Conservation (phyloP, 2,888 invertebrate species). For the Dryadula phaetusa region DNA sequence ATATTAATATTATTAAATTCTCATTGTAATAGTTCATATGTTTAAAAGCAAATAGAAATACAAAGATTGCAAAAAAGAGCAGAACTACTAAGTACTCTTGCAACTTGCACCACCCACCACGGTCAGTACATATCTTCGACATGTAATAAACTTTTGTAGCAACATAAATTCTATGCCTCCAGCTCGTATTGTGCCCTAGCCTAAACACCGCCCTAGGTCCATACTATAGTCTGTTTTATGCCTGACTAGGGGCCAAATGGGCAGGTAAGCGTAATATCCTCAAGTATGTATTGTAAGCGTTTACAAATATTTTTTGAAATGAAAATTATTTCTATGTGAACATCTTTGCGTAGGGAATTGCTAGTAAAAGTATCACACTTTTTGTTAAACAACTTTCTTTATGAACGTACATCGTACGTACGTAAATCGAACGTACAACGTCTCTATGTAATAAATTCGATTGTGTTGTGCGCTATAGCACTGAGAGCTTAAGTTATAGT, state of each 20-base stretch:
- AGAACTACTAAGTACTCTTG: background rate
- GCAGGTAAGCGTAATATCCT: constrained; percentile 26
- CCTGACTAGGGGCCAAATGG: constrained; percentile 43
- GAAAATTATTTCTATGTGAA: constrained; percentile 28
- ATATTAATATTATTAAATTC: background rate
- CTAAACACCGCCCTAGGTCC: constrained; percentile 50
- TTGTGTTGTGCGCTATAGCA: background rate
- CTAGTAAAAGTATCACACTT: constrained; percentile 24
- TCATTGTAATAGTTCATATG: background rate
- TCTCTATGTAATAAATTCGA: constrained; percentile 7
- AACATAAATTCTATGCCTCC: constrained; percentile 61
- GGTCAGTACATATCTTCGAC: constrained; percentile 54
- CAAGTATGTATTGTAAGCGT: constrained; percentile 46
- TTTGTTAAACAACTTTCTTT: constrained; percentile 17
- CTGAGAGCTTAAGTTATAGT: background rate
- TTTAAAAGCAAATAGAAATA: background rate
- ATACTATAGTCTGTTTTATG: constrained; percentile 54
- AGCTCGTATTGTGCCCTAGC: constrained; percentile 62
- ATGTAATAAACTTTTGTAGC: constrained; percentile 70
- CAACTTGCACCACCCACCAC: constrained; percentile 46
- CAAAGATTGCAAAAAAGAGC: background rate
- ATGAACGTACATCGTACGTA: constrained; percentile 5
- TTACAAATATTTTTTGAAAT: constrained; percentile 37
- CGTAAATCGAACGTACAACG: no score
- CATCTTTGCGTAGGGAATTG: constrained; percentile 32